Evolutionary conservation across 2,888 invertebrate genomes (phyloP), one percentile per base, ranked within the genome.

Genomic region (Alviniconcha strummeri): DNA sequence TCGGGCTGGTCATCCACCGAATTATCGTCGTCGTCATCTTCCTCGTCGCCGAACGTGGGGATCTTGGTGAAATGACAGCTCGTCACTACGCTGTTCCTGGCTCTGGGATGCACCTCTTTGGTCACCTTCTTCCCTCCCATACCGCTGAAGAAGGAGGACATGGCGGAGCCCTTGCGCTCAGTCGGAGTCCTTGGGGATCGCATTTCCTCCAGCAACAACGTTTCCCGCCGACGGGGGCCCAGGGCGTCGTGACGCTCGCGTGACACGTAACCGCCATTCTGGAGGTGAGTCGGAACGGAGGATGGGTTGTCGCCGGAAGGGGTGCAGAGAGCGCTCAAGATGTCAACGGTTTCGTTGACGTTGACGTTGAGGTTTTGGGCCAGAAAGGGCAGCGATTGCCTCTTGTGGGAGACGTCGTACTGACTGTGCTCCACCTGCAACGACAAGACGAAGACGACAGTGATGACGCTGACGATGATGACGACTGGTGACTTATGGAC

Each of bases 351-450:
- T n/a, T 17, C 72, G 13, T 54, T 55, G 76, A 3, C 17, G 56
- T 71, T 55, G n/a, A 13, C n/a, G 81, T 3, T 54, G 80, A 71
- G 71, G 71, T 0, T 69, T 2, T 11, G 11, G n/a, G 55, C 36
- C 57, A 56, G 52, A 15, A 15, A n/a, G 15, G 81, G 54, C 64
- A 75, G 81, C 8, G 81, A 84, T 67, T 80, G 56, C 56, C 79
- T 57, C 80, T 75, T 78, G 78, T 56, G 75, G 19, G 67, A 54
- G 52, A 80, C 15, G 60, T 72, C 75, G 17, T 80, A 72, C 80
- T 84, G 84, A 15, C 80, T 80, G 75, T 84, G 84, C 71, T 84
- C 82, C 56, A 80, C 82, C 36, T 82, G 82, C 52, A 52, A n/a
- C 60, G 15, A 60, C 8, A 19, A 4, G 8, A 36, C 9, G 4